Percentiles rank a stretch among this genome's conserved stretches.
Evolutionary conservation across 2,113 vertebrate genomes (phyloP).

Genomic region (Gila orcuttii): DNA sequence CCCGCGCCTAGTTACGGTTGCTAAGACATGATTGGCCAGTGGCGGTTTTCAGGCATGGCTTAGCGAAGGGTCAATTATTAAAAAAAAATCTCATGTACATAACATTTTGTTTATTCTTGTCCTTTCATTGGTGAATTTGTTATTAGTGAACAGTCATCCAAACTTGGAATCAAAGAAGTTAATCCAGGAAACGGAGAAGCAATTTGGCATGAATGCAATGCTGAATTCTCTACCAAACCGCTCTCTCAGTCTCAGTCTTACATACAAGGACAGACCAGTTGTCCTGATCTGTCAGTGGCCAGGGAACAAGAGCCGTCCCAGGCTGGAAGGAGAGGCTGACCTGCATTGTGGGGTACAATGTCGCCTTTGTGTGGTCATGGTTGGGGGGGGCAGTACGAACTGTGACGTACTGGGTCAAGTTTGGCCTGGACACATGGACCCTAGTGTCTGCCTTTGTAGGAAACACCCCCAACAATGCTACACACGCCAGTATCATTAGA

Average conservation of each 20-base stretch:
- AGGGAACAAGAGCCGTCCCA: slow-evolving; percentile 31
- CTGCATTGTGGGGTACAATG: slow-evolving; percentile 75
- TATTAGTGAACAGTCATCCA: background rate
- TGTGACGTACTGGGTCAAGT: slow-evolving; percentile 61
- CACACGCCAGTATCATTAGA: background rate
- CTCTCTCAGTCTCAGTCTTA: background rate
- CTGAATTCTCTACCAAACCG: background rate
- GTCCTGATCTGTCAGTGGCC: slow-evolving; percentile 33
- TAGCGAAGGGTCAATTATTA: too few relatives aligned
- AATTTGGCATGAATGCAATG: background rate
- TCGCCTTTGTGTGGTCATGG: slow-evolving; percentile 64
- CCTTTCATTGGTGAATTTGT: background rate
- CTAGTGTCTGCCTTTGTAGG: slow-evolving; percentile 53
- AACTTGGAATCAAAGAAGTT: background rate
- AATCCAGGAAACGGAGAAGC: background rate
- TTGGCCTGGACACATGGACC: slow-evolving; percentile 49
- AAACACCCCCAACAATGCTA: slow-evolving; percentile 27
- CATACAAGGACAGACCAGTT: slow-evolving; percentile 34
- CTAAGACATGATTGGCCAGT: too few relatives aligned
- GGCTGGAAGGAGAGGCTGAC: slow-evolving; percentile 71
- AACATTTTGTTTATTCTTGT: background rate
- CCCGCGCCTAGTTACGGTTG: too few relatives aligned
- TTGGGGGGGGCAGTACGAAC: slow-evolving; percentile 64
- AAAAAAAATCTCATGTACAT: background rate
- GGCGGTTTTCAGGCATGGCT: too few relatives aligned